Base-by-base conservation (phyloP, 2,797 vertebrate species). In the Neosalanx taihuensis region DNA sequence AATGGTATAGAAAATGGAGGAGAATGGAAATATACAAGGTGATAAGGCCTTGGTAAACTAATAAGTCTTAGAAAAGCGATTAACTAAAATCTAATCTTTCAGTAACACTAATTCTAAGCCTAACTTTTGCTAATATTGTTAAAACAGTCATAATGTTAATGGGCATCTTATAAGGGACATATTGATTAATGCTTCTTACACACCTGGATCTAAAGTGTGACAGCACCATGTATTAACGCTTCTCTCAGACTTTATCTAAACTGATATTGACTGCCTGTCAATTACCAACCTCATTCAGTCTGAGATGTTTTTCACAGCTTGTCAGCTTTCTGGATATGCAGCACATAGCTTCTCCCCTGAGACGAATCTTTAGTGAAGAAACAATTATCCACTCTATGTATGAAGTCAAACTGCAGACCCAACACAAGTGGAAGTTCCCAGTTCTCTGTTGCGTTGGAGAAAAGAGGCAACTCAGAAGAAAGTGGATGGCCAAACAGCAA, bases 341-440 rank as follows among this genome's bases (percentile, higher is more conserved):
- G 41, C 71, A 29, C 6, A 1, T 1, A 4, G 5, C 20, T 31
- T 30, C 53, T 59, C 57, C 51, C 70, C 15, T 13, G 31, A 46
- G 29, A 76, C 3, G 49, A 51, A 65, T 4, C 67, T 5, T 51
- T 17, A 59, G 71, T 70, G 56, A 68, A 26, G 1, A 66, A 1
- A 41, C 20, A 5, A 37, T 64, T 72, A 62, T 74, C 6, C 13
- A 17, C 35, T 17, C 64, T 70, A n/a, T 15, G 12, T 35, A 66
- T 70, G 72, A n/a, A 59, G n/a, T 80, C 69, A 72, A 75, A n/a
- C 31, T 70, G 67, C 65, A 15, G 1, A 18, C 31, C 51, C 6
- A 17, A 37, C 13, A 30, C 33, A 51, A 79, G 61, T 53, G 30
- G 6, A 72, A 9, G 18, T 67, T 74, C 70, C 9, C 20, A 35